These are phyloP conservation scores for Lomographa bimaculata DNA, from an alignment of 2,888 invertebrate species.

Conservation along the genomic window DNA sequence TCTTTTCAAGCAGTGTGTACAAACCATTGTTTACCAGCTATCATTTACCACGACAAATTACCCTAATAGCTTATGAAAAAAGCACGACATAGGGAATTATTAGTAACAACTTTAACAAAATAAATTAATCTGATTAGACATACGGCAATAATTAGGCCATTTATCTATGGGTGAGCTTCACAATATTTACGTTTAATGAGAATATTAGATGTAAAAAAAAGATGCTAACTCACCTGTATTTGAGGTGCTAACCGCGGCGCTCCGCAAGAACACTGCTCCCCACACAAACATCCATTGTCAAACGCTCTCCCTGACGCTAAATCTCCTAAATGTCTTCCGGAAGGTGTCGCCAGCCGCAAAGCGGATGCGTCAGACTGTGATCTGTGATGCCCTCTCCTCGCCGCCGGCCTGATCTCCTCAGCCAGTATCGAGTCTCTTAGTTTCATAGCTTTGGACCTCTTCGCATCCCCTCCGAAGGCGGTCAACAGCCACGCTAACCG, in stretches of 20 bases:
- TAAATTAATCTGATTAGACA: no score
- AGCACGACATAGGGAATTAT: no score
- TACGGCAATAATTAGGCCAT: no score
- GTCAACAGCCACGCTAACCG: constrained; percentile 98
- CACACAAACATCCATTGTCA: constrained; percentile 97
- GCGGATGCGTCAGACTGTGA: constrained; percentile 93
- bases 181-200: no score
- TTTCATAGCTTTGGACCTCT: constrained; percentile 68
- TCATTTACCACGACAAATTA: no score
- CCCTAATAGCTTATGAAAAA: no score
- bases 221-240: constrained; percentile 71
- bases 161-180: no score
- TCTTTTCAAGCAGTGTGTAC: no score
- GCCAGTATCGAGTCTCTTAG: constrained; percentile 72
- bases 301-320: constrained; percentile 97
- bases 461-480: constrained; percentile 91
- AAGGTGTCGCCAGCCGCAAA: constrained; percentile 75
- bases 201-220: no score
- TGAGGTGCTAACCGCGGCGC: constrained; percentile 77
- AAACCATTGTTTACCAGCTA: no score
- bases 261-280: constrained; percentile 87
- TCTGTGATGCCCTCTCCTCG: constrained; percentile 82
- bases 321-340: constrained; percentile 92
- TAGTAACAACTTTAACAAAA: no score
- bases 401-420: constrained; percentile 75